phyloP scores from a whole-genome alignment of 2,113 vertebrate species.

The Perca flavescens region DNA sequence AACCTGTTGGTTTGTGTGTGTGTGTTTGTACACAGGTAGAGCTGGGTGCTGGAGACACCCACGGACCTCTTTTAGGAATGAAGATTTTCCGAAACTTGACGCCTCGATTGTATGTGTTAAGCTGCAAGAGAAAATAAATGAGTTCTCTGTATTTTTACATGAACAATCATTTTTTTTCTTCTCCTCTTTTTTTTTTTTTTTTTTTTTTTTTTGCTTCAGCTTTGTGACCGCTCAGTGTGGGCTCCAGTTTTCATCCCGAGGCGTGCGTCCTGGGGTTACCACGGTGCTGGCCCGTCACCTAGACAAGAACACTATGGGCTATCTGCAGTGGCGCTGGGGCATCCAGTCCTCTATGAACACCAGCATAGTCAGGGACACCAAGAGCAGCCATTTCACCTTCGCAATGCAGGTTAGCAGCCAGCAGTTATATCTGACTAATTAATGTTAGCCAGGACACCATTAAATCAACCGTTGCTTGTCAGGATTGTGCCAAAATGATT shows the following conservation, averaged over 20 bases:
- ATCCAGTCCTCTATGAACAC: conserved; percentile 98
- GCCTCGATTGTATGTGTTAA: conserved; percentile 88
- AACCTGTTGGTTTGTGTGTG: not conserved
- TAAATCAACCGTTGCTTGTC: conserved; percentile 17
- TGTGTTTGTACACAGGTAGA: conserved; percentile 87
- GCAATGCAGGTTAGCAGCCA: conserved; percentile 89
- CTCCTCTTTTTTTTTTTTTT: not conserved
- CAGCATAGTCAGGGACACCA: conserved; percentile 95
- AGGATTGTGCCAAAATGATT: conserved; percentile 10
- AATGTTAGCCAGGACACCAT: not conserved
- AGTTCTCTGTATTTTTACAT: not conserved
- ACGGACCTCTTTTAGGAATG: conserved; percentile 93
- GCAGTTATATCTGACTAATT: conserved; percentile 13
- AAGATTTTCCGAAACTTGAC: conserved; percentile 98
- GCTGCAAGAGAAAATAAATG: not conserved
- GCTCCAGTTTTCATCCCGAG: conserved; percentile 94
- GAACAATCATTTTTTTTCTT: not conserved
- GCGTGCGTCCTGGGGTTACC: conserved; percentile 91
- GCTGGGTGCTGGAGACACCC: conserved; percentile 94
- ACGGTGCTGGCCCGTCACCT: conserved; percentile 94
- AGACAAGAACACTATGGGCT: conserved; percentile 98
- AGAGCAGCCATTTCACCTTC: conserved; percentile 93
- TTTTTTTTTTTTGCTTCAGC: conserved; percentile 72
- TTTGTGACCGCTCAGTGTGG: conserved; percentile 93
- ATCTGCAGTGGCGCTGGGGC: conserved; percentile 98